A percentile compares a stretch with the other conserved stretches of the same genome.
phyloP scores from a whole-genome alignment of 1,140 invertebrate species.

The Drosophila rufa region DNA sequence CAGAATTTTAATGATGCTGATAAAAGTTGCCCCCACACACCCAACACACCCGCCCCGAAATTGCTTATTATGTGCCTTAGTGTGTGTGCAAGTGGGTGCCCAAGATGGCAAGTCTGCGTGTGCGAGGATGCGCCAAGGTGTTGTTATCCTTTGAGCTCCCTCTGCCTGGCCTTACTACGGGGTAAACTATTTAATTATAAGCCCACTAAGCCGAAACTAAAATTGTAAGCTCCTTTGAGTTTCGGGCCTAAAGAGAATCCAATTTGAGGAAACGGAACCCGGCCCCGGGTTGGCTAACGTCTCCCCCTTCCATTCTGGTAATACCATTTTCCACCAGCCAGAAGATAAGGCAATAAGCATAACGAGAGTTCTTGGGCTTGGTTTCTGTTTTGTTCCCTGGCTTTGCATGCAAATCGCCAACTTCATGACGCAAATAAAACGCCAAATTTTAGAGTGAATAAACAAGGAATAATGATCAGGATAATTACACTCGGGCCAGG shows the following conservation, averaged over 20 bases:
- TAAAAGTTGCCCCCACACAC: constrained; percentile 65
- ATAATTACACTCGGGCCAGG: constrained; percentile 73
- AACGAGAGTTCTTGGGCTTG: constrained; percentile 32
- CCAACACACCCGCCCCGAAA: constrained; percentile 31
- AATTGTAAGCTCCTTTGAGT: constrained; percentile 42
- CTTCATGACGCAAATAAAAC: constrained; percentile 74
- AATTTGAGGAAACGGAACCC: constrained; percentile 14
- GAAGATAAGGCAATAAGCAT: constrained; percentile 46
- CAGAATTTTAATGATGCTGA: constrained; percentile 84
- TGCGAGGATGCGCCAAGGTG: constrained; percentile 40
- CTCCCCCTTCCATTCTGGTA: constrained; percentile 1
- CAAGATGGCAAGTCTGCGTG: constrained; percentile 15
- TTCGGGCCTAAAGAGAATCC: constrained; percentile 41
- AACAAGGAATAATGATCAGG: constrained; percentile 78
- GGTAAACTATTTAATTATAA: constrained; percentile 70
- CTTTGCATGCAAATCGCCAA: constrained; percentile 49
- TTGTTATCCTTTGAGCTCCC: constrained; percentile 71
- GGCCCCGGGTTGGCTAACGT: neutral
- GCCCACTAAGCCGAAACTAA: constrained; percentile 44
- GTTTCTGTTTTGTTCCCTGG: constrained; percentile 24
- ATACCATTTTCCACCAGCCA: constrained; percentile 27
- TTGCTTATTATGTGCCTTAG: constrained; percentile 76
- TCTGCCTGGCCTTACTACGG: constrained; percentile 37
- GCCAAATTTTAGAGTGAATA: constrained; percentile 78
- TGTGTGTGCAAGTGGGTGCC: constrained; percentile 33